These are phyloP conservation scores for Strix occidentalis DNA, from an alignment of 2,797 vertebrate species.

Conservation along the genomic window DNA sequence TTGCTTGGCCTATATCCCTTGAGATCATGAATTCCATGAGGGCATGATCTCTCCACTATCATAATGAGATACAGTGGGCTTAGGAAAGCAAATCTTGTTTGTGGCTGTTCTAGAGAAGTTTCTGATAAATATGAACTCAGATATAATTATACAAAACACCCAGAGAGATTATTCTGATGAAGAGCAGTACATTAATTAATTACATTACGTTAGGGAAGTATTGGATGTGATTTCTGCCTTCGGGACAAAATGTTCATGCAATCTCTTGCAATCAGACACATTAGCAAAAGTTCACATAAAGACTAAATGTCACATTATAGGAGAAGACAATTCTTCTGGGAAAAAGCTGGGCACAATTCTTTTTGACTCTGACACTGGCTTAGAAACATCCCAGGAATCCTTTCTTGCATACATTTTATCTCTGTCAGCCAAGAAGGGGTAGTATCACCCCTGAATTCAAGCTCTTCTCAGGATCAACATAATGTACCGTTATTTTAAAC, in stretches of 20 bases:
- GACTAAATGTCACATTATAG: background rate
- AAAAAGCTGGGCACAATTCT: background rate
- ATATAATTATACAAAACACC: background rate
- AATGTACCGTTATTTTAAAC: background rate
- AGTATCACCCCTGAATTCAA: background rate
- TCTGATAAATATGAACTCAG: background rate
- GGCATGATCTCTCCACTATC: background rate
- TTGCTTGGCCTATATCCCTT: background rate
- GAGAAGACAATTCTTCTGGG: background rate
- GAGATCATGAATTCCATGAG: background rate
- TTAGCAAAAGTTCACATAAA: background rate
- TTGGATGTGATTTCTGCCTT: background rate
- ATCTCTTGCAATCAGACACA: background rate
- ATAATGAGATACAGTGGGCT: background rate
- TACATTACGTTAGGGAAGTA: background rate
- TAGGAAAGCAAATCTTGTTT: background rate
- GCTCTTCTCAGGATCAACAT: background rate
- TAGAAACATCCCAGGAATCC: background rate
- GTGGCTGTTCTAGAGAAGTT: background rate
- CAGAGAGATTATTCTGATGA: background rate
- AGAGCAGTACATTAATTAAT: conserved; percentile 2
- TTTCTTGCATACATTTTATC: background rate
- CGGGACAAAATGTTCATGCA: background rate
- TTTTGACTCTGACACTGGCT: background rate
- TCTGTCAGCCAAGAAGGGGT: background rate